Percentiles rank a stretch among this genome's conserved stretches.
Conservation (phyloP, 1,140 invertebrate species). For the Dolichoris vasculosae region DNA sequence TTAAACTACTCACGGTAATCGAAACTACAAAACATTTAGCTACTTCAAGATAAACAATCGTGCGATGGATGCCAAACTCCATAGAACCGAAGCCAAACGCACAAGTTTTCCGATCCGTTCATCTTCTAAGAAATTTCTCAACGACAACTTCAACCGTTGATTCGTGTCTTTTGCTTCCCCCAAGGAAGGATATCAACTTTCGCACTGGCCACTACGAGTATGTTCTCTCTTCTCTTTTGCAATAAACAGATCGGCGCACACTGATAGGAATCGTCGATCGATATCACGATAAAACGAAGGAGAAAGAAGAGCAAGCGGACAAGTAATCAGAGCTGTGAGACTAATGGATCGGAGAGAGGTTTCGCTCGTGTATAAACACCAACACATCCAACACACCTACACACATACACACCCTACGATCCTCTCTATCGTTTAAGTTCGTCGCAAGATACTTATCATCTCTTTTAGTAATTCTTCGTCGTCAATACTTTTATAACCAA, state of each 20-base stretch:
- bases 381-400: conserved; percentile 21
- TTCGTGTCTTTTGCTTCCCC: background rate
- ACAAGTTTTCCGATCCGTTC: background rate
- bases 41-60: background rate
- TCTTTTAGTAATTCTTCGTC: conserved; percentile 50
- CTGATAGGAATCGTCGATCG: conserved; percentile 67
- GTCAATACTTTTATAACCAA: background rate
- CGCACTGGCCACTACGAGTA: conserved; percentile 35
- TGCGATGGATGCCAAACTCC: background rate
- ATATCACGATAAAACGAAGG: conserved; percentile 55
- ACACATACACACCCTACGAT: conserved; percentile 34
- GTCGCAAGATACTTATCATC: conserved; percentile 58
- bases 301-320: background rate
- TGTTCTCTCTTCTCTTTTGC: conserved; percentile 47
- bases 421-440: conserved; percentile 24
- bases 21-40: background rate
- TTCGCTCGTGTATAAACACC: conserved; percentile 18
- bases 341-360: conserved; percentile 61
- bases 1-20: no score
- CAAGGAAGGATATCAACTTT: conserved; percentile 38
- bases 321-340: conserved; percentile 64
- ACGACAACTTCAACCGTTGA: background rate
- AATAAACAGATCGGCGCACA: conserved; percentile 56
- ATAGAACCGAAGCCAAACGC: background rate
- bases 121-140: conserved; percentile 12